These are phyloP conservation scores for Chinchilla lanigera DNA, from an alignment of 2,113 vertebrate species.

Conservation along the genomic window DNA sequence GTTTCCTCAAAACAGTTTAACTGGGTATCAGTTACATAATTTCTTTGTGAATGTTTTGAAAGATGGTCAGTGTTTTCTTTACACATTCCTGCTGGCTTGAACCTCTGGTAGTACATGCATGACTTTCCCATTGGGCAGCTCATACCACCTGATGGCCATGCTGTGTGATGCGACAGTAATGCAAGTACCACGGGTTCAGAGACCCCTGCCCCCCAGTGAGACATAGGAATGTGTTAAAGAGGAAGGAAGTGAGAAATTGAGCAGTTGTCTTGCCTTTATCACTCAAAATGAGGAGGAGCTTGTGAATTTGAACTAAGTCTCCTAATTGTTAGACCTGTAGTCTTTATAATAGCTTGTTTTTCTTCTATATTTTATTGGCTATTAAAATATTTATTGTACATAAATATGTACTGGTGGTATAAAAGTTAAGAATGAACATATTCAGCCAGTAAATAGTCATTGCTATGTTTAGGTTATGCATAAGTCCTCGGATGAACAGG, in stretches of 20 bases:
- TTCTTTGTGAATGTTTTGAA: background rate
- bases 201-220: background rate
- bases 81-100: background rate
- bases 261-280: background rate
- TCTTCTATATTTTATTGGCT: background rate
- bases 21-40: background rate
- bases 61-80: background rate
- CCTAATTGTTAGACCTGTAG: background rate
- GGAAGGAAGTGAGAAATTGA: background rate
- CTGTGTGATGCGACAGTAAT: background rate
- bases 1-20: background rate
- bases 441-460: background rate
- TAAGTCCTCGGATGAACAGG: background rate
- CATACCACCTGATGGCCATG: background rate
- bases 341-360: background rate
- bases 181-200: background rate
- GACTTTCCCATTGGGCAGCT: background rate
- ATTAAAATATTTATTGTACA: constrained; percentile 6
- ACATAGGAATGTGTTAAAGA: background rate
- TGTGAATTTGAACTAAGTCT: background rate
- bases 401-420: background rate
- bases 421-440: background rate
- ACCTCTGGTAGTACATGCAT: background rate
- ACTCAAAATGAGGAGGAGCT: background rate
- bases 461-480: background rate